Percentiles rank a stretch among this genome's conserved stretches.
These are phyloP conservation scores for Cephus rjabovi DNA, from an alignment of 2,888 invertebrate species.

Conservation along the genomic window DNA sequence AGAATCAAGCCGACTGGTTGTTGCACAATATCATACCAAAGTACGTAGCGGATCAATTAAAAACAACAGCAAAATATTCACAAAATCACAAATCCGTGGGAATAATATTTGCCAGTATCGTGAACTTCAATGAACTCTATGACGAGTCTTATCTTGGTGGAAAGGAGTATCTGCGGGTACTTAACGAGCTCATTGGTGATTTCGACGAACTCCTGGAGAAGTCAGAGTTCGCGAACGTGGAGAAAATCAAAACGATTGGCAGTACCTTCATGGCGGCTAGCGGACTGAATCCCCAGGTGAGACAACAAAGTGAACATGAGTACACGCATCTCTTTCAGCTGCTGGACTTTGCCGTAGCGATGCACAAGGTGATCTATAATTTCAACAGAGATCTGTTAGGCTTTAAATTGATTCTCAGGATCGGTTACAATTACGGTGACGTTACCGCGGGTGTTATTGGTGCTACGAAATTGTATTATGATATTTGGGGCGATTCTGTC, in stretches of 20 bases:
- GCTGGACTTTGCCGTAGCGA: conserved; percentile 92
- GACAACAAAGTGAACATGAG: conserved; percentile 76
- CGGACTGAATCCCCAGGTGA: conserved; percentile 86
- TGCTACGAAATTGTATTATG: conserved; percentile 94
- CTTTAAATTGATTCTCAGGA: conserved; percentile 86
- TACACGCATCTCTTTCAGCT: conserved; percentile 86
- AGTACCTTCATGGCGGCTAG: conserved; percentile 98
- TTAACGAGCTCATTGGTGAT: conserved; percentile 96
- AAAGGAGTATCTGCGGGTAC: conserved; percentile 91
- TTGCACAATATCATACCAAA: conserved; percentile 97
- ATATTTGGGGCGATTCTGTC: conserved; percentile 99
- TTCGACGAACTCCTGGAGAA: conserved; percentile 92
- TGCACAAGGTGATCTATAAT: conserved; percentile 87
- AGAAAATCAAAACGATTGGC: conserved; percentile 98
- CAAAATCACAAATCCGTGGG: conserved; percentile 93
- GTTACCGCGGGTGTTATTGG: conserved; percentile 98
- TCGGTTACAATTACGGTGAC: conserved; percentile 94
- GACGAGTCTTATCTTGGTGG: conserved; percentile 97
- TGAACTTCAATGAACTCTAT: conserved; percentile 98
- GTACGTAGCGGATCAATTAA: conserved; percentile 93
- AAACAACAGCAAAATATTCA: conserved; percentile 93
- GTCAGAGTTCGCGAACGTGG: conserved; percentile 86
- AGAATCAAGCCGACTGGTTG: conserved; percentile 96
- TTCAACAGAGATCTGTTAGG: conserved; percentile 92
- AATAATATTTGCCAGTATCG: conserved; percentile 95